Evolutionary conservation across 2,113 vertebrate species (phyloP), one percentile per base, ranked within the genome.

Genomic region (Butastur rufipennis): DNA sequence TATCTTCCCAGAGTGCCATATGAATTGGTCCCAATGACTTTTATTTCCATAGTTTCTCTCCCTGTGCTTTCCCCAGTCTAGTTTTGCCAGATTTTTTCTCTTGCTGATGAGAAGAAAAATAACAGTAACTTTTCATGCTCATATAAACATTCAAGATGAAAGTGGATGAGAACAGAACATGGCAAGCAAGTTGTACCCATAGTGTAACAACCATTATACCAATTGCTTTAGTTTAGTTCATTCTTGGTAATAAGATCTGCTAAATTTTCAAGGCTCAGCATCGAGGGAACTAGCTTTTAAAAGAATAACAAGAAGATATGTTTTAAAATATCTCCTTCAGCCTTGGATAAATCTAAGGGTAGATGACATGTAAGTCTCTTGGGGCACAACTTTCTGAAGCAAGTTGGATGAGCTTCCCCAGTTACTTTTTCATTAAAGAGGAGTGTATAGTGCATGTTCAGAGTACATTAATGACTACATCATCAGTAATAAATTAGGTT

Each of bases 101-200:
- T 81, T 78, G n/a, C 75, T 83, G 83, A 74, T 74, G 77, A 92
- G 85, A 90, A 71, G 82, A 83, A 95, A 84, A 95, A 67, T 62
- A 74, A 25, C 59, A 70, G 53, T 67, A 94, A 98, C 98, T 98
- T 98, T 98, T 98, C 97, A 95, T 97, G 98, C 97, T 98, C 97
- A 62, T 98, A 98, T 98, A 97, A 98, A 95, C 98, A 88, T 67
- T 70, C 6, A 85, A 97, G 91, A 96, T 96, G 87, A 96, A 96
- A 97, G 90, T 11, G 36, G 91, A 91, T 90, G 85, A 95, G 88
- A 96, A 96, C 52, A 79, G 91, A 95, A 97, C 93, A 92, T 95
- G 97, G 97, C 96, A 95, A 86, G 91, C 7, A 2, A 92, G 83
- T 89, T 96, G 95, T 97, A 97, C 86, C 45, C 92, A 16, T 42